Evolutionary conservation across 2,113 vertebrate species (phyloP).

Genomic region (Odontesthes bonariensis): DNA sequence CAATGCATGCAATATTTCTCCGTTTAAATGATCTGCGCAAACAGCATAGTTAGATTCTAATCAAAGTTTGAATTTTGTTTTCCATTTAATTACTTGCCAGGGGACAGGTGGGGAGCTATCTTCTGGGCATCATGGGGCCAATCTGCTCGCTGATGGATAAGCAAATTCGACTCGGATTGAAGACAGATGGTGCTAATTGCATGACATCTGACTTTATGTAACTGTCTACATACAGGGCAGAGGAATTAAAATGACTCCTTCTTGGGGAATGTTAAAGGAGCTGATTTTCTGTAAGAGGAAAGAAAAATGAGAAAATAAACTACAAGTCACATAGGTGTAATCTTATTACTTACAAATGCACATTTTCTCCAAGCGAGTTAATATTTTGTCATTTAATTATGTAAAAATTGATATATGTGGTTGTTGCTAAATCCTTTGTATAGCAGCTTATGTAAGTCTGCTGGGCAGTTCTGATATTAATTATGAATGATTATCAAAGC

Average conservation of each 20-base stretch:
- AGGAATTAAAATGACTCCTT: slow-evolving; percentile 24
- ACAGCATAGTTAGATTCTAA: slow-evolving; percentile 30
- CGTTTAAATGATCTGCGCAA: neutral
- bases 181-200: slow-evolving; percentile 67
- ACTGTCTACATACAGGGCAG: slow-evolving; percentile 39
- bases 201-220: slow-evolving; percentile 68
- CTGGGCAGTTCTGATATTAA: slow-evolving; percentile 46
- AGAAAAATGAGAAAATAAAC: neutral
- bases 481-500: slow-evolving; percentile 58
- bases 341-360: slow-evolving; percentile 8
- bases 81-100: slow-evolving; percentile 84
- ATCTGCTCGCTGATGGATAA: slow-evolving; percentile 58
- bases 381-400: slow-evolving; percentile 1
- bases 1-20: neutral
- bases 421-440: neutral
- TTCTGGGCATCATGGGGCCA: slow-evolving; percentile 58
- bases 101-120: slow-evolving; percentile 70
- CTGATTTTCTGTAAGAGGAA: neutral
- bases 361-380: neutral
- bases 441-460: slow-evolving; percentile 17
- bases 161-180: slow-evolving; percentile 61
- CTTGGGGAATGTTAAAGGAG: neutral
- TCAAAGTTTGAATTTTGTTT: slow-evolving; percentile 68
- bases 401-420: slow-evolving; percentile 6
- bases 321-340: neutral